Conservation (phyloP, 1,140 invertebrate genomes). For the Heterodera schachtii region DNA sequence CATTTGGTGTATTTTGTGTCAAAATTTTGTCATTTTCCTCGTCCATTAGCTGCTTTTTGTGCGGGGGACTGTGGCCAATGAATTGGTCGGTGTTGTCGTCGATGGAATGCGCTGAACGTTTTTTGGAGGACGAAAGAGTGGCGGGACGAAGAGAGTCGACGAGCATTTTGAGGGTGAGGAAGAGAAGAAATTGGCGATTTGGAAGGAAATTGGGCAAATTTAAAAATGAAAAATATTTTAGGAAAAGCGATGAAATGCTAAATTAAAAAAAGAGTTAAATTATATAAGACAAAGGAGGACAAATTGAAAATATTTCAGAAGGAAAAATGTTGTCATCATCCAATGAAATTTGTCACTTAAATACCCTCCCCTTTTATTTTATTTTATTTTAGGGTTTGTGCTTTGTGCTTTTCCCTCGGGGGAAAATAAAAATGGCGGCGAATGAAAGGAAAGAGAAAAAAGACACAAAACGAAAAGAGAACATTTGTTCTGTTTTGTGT, state of each 20-base stretch:
- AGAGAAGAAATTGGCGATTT: too few species aligned
- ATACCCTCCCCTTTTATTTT: too few species aligned
- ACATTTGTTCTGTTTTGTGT: not conserved
- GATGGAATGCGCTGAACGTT: not conserved
- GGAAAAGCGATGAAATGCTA: not conserved
- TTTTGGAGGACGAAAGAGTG: not conserved
- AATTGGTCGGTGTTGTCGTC: not conserved
- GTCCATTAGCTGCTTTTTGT: not conserved
- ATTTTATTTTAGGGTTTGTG: not conserved
- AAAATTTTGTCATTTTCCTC: not conserved
- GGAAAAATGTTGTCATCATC: too few species aligned
- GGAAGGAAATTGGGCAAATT: too few species aligned
- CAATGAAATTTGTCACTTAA: too few species aligned
- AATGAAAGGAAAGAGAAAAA: too few species aligned
- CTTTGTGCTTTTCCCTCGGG: not conserved
- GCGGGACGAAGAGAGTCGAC: not conserved
- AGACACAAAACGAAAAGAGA: too few species aligned
- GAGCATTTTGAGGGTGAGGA: not conserved
- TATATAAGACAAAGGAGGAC: too few species aligned
- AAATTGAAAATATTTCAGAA: too few species aligned
- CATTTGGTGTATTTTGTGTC: not conserved
- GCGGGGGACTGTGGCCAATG: not conserved
- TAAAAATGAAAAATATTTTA: too few species aligned
- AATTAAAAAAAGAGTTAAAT: too few species aligned
- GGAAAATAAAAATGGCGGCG: not conserved